These are phyloP conservation scores for Stratiolaelaps scimitus DNA, from an alignment of 1,140 invertebrate genomes.

Conservation along the genomic window DNA sequence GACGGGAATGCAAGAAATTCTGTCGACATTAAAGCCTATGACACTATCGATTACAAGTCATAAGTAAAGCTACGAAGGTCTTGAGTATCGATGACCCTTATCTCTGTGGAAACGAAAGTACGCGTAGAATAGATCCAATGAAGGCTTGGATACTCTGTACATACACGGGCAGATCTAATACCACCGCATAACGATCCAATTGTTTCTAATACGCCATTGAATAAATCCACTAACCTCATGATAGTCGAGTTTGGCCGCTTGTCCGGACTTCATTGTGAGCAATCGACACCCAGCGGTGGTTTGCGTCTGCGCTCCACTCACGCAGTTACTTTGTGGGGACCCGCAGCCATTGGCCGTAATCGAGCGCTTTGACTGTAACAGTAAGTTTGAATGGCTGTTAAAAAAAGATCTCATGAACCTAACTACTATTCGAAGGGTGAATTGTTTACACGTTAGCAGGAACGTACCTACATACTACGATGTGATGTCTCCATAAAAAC, in stretches of 20 bases:
- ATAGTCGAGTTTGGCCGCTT: conserved; percentile 11
- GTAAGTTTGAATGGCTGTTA: background rate
- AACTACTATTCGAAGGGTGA: background rate
- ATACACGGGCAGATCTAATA: background rate
- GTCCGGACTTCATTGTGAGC: conserved; percentile 6
- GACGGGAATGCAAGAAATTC: too few relatives aligned
- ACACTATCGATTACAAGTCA: too few relatives aligned
- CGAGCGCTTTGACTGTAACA: background rate
- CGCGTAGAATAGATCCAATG: background rate
- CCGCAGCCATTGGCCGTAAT: background rate
- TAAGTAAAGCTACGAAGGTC: too few relatives aligned
- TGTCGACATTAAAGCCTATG: too few relatives aligned
- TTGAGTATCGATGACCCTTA: too few relatives aligned
- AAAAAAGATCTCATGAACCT: background rate
- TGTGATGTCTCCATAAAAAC: too few relatives aligned
- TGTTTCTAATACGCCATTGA: background rate
- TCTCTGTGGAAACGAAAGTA: background rate
- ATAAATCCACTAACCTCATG: background rate
- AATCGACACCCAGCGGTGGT: background rate
- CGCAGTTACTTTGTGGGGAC: background rate
- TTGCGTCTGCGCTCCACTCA: background rate
- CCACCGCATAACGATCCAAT: background rate
- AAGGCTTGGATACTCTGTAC: background rate
- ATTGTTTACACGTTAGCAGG: background rate
- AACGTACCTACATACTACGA: background rate